Evolutionary conservation across 2,113 vertebrate species (phyloP), one percentile per base, ranked within the genome.

Genomic region (Notarius quadriscutis): DNA sequence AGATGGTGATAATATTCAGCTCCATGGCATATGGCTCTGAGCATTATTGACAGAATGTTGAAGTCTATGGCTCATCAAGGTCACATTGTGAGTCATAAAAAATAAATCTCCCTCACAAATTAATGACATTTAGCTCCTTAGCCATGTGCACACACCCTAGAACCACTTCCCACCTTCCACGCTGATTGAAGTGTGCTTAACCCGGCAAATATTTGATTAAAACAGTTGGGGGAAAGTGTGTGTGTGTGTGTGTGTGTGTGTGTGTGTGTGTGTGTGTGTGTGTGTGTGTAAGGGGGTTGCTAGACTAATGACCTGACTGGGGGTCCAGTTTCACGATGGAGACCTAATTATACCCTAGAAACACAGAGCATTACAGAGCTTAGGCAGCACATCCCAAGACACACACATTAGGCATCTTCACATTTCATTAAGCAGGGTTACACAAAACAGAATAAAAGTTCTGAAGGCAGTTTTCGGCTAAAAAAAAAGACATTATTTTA

Each of bases 311-410:
- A 74, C 41, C 51, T 51, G n/a, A 55, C 62, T 62, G 11, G 77
- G 75, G 75, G 62, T 86, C 74, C 74, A 22, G 48, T 78, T 85
- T 65, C 41, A 85, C 78, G 75, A 85, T 27, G 34, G 55, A 62
- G 55, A 7, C 22, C 41, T 85, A 51, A 85, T 85, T 85, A 63
- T 85, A 85, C 84, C 72, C 58, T 30, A 7, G n/a, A 75, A 65
- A 65, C 58, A 60, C 12, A 83, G 34, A 63, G 34, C 3, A 25
- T 74, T 41, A 58, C 18, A 71, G 14, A 55, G 53, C 27, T 84
- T 69, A 41, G 72, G 69, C 83, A 75, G 34, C 30, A 58, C 77
- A n/a, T 60, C 63, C 58, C 7, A 53, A 58, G 58, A 48, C 77
- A 77, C 62, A n/a, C 53, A 41, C 58, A 84, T 74, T 57, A 50